Conservation (phyloP, 2,888 invertebrate genomes). For the Amorpha juglandis region DNA sequence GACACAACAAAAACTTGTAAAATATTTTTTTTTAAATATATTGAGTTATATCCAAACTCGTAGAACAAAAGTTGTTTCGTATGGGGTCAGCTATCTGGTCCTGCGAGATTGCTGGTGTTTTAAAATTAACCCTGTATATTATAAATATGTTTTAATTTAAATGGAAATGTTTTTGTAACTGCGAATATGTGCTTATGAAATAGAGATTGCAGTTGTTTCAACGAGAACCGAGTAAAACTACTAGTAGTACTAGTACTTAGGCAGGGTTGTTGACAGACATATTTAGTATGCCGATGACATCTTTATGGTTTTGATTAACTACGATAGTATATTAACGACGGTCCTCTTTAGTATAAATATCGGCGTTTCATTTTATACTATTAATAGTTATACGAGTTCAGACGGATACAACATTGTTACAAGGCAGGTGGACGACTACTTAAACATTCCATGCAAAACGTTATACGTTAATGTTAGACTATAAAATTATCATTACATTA, state of each 20-base stretch:
- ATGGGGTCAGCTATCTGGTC: no score
- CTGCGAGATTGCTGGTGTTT: no score
- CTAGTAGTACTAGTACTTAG: no score
- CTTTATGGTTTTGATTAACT: slow-evolving; percentile 1
- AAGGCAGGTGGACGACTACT: not conserved
- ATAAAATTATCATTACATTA: slow-evolving; percentile 5
- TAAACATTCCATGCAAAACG: slow-evolving; percentile 3
- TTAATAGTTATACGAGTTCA: slow-evolving; percentile 10
- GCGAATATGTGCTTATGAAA: not conserved
- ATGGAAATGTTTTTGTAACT: no score
- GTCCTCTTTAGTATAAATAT: not conserved
- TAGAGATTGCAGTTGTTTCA: not conserved
- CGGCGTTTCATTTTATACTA: not conserved
- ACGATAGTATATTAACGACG: not conserved
- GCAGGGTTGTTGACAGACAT: not conserved
- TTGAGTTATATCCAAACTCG: no score
- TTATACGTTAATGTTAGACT: not conserved
- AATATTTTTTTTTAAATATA: no score
- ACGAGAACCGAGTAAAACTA: not conserved
- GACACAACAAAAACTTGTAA: no score
- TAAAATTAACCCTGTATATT: no score
- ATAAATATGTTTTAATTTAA: no score
- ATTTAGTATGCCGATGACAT: slow-evolving; percentile 9
- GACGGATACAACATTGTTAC: slow-evolving; percentile 7
- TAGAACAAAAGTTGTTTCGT: no score